Evolutionary conservation across 2,888 invertebrate genomes (phyloP), one percentile per base, ranked within the genome.

Genomic region (Xylota segnis): DNA sequence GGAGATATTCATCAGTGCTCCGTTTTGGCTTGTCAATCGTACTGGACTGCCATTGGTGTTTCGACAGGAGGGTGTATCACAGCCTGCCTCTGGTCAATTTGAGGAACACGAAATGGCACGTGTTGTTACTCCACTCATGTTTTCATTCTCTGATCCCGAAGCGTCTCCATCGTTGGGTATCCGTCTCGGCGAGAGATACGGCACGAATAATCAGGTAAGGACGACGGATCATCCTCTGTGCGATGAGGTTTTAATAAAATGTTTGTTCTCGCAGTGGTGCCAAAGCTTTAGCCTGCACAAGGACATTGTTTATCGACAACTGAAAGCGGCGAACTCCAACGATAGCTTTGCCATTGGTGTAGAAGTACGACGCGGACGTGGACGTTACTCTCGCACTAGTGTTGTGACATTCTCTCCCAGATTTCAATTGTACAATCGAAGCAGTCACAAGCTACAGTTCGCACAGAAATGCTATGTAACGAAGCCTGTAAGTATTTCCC

Each of bases 1-100:
- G 79, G 94, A 94, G 93, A 95, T 95, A 54, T 95, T 95, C 18
- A 94, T 98, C 29, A 96, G 95, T 61, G 96, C 97, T 2, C 96
- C 97, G 2, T 98, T 96, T 93, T 99, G 99, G 99, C 95, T 99
- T 88, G 95, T 99, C 79, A 99, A 99, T 93, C 97, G 97, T 92
- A 97, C 98, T 5, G 99, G 99, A 0, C 93, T 99, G 83, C 99
- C 99, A n/a, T 93, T 99, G 83, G 96, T 99, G 71, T 98, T 98
- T 92, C 95, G 96, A 88, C 98, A 99, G 92, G 98, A 97, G 91
- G 97, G 97, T 0, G 95, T 95, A 12, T 94, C 94, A 10, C 91
- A 93, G 29, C 96, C 95, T 89, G 96, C 96, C 87, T 96, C 97
- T 6, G 99, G 98, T 2, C 99, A 99, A 93, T 97, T 96, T 91